phyloP scores from a whole-genome alignment of 2,797 vertebrate genomes.

The Rhinophrynus dorsalis region DNA sequence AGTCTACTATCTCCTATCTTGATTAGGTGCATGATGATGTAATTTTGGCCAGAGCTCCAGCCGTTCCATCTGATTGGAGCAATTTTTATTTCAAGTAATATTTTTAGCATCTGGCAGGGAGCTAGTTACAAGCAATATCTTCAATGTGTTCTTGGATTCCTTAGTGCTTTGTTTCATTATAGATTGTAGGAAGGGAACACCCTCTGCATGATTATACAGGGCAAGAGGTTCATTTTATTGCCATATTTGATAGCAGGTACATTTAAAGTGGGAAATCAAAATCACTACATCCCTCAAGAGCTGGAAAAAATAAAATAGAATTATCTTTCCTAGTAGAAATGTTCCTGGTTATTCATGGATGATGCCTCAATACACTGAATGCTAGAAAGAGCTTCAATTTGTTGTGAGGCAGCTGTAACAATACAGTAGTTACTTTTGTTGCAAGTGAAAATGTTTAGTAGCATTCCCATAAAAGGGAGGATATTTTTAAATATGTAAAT shows the following conservation, averaged over 20 bases:
- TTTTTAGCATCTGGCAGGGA: conserved; percentile 29
- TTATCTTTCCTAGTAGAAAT: not conserved
- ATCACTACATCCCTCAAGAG: not conserved
- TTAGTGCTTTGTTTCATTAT: conserved; percentile 21
- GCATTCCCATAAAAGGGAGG: too few relatives aligned
- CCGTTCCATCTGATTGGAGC: conserved; percentile 35
- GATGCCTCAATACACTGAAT: not conserved
- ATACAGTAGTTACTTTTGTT: too few relatives aligned
- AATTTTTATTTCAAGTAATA: conserved; percentile 21
- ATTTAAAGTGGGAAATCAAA: not conserved
- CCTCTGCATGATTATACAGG: conserved; percentile 8
- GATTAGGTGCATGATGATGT: conserved; percentile 11
- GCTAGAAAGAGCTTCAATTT: too few relatives aligned
- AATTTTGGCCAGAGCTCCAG: conserved; percentile 31
- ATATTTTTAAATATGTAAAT: too few relatives aligned
- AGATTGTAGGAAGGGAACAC: conserved; percentile 12
- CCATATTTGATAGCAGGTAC: not conserved
- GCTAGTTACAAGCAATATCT: not conserved
- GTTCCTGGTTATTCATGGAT: not conserved
- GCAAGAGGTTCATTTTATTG: conserved; percentile 4
- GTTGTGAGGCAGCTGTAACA: too few relatives aligned
- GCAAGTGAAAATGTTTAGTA: too few relatives aligned
- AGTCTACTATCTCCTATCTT: not conserved
- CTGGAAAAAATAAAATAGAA: not conserved
- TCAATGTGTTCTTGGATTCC: conserved; percentile 22